Percentiles rank a stretch among this genome's conserved stretches.
Conservation (phyloP, 1,140 invertebrate genomes). For the Drosophila lacteicornis region DNA sequence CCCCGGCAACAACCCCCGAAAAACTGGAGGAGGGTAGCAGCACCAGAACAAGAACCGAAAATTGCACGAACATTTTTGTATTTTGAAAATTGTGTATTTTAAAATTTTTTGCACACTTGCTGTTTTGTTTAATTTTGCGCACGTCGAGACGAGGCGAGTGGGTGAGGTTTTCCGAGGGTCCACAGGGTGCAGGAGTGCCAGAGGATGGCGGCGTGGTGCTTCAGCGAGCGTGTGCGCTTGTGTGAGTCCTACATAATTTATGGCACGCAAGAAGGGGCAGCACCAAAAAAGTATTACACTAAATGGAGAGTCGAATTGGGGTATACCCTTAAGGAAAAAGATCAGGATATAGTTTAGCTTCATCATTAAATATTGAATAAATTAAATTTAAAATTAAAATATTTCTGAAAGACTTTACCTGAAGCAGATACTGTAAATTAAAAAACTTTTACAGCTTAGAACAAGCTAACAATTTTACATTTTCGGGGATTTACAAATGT, state of each 20-base stretch:
- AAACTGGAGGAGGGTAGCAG: conserved; percentile 30
- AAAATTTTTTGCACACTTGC: conserved; percentile 72
- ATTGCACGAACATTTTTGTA: conserved; percentile 53
- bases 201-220: conserved; percentile 23
- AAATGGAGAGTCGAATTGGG: not conserved
- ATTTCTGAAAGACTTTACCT: too few species aligned
- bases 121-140: conserved; percentile 69
- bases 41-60: conserved; percentile 33
- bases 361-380: too few species aligned
- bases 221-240: conserved; percentile 24
- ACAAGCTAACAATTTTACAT: too few species aligned
- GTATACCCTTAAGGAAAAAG: not conserved
- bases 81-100: conserved; percentile 61
- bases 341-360: too few species aligned
- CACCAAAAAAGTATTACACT: not conserved
- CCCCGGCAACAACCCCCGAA: conserved; percentile 28
- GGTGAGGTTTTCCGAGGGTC: conserved; percentile 21
- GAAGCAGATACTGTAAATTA: too few species aligned
- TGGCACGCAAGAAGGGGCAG: conserved; percentile 22
- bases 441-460: too few species aligned
- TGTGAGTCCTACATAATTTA: conserved; percentile 47
- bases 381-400: too few species aligned
- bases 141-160: conserved; percentile 35
- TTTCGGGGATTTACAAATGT: too few species aligned
- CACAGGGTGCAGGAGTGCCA: conserved; percentile 3